Percentiles rank a stretch among this genome's conserved stretches.
These are phyloP conservation scores for Palythoa caribaeorum DNA, from an alignment of 92 coral and sea anemone species.

Conservation along the genomic window DNA sequence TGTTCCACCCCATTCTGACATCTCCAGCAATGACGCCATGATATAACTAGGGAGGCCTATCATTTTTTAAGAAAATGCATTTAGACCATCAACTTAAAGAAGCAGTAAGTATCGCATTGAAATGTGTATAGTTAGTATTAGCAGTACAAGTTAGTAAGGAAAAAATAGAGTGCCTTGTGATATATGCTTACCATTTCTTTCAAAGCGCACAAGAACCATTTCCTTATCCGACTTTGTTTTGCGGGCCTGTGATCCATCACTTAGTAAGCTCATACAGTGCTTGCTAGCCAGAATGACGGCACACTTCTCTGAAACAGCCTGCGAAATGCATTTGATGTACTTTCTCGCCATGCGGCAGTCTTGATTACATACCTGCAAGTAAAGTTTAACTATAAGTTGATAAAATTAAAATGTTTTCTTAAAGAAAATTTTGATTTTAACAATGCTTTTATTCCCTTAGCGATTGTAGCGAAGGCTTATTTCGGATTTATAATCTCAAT, in stretches of 20 bases:
- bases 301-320: conserved; percentile 37
- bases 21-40: conserved; percentile 21
- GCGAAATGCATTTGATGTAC: conserved; percentile 4
- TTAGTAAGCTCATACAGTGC: conserved; percentile 39
- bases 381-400: background rate
- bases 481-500: too few species aligned
- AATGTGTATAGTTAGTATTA: too few species aligned
- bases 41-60: conserved; percentile 25
- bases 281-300: conserved; percentile 1
- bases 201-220: conserved; percentile 51
- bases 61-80: background rate
- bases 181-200: conserved; percentile 21
- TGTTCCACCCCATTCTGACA: background rate
- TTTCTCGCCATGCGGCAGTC: conserved; percentile 26
- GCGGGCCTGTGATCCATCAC: conserved; percentile 48
- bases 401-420: too few species aligned
- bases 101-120: too few species aligned
- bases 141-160: too few species aligned
- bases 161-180: too few species aligned
- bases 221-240: conserved; percentile 41
- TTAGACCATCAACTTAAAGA: too few species aligned
- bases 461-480: too few species aligned
- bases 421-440: too few species aligned
- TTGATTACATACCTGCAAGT: conserved; percentile 25
- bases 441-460: too few species aligned